phyloP scores from a whole-genome alignment of 2,888 invertebrate species.

The Sabatieria punctata region DNA sequence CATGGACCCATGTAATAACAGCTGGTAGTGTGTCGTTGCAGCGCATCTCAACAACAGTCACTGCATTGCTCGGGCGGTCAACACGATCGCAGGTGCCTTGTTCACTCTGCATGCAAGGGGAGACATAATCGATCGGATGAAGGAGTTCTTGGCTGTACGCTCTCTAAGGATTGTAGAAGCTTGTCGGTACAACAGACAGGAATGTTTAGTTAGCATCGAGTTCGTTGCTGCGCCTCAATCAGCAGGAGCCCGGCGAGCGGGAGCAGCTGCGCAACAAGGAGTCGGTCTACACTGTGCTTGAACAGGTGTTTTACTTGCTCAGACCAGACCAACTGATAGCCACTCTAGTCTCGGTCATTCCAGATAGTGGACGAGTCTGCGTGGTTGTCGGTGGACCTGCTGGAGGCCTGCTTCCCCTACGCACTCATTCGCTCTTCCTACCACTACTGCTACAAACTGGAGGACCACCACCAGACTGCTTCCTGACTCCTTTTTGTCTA shows the following conservation, averaged over 20 bases:
- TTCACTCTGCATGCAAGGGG: constrained; percentile 89
- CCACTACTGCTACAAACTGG: constrained; percentile 43
- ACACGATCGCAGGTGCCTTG: constrained; percentile 83
- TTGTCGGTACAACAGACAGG: too few relatives aligned
- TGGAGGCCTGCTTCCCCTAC: constrained; percentile 98
- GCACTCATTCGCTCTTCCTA: constrained; percentile 92
- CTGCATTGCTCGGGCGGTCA: constrained; percentile 88
- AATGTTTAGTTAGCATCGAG: constrained; percentile 71
- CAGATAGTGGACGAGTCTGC: constrained; percentile 93
- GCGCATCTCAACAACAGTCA: constrained; percentile 98
- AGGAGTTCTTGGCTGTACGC: constrained; percentile 60
- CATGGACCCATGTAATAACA: too few relatives aligned
- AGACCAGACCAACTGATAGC: neutral
- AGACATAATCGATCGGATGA: constrained; percentile 92
- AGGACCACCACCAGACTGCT: too few relatives aligned
- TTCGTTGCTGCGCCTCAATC: constrained; percentile 72
- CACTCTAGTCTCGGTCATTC: too few relatives aligned
- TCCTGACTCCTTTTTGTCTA: too few relatives aligned
- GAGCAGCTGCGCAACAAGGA: constrained; percentile 84
- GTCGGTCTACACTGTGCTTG: constrained; percentile 84
- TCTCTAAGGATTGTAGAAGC: neutral
- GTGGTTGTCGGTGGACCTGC: constrained; percentile 89
- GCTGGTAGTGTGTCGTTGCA: too few relatives aligned
- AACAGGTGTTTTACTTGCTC: too few relatives aligned
- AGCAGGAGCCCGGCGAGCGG: constrained; percentile 87